phyloP scores from a whole-genome alignment of 2,113 vertebrate species.

The Setophaga kirtlandii region DNA sequence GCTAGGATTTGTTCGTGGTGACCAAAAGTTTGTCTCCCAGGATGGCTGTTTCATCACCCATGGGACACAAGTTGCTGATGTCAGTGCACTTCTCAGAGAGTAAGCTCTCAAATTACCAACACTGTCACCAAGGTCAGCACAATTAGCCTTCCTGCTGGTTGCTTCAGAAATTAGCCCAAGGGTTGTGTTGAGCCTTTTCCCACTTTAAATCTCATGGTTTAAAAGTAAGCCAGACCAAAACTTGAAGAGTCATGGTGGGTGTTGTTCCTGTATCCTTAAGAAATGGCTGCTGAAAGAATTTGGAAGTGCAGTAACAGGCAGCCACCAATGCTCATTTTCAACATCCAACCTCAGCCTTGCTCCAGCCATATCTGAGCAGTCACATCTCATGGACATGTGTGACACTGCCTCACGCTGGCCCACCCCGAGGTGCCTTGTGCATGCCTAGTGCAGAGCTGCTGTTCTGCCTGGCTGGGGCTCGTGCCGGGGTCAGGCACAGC shows the following conservation, averaged over 20 bases:
- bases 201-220: background rate
- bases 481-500: rapidly evolving
- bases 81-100: background rate
- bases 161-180: constrained; percentile 28
- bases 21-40: background rate
- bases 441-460: background rate
- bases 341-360: background rate
- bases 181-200: background rate
- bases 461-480: rapidly evolving
- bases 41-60: background rate
- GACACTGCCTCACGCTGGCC: background rate
- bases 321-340: background rate
- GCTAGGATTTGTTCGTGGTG: background rate
- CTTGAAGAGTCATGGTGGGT: background rate
- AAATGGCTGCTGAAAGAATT: background rate
- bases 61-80: background rate
- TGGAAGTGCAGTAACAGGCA: background rate
- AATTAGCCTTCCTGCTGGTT: background rate
- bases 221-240: background rate
- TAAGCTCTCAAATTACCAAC: background rate
- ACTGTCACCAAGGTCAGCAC: background rate
- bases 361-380: background rate
- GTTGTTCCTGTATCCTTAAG: background rate
- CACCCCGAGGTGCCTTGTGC: rapidly evolving
- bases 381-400: background rate